A percentile compares a stretch with the other conserved stretches of the same genome.
Evolutionary conservation across 2,113 vertebrate species (phyloP).

Genomic region (Chloropsis cyanopogon): DNA sequence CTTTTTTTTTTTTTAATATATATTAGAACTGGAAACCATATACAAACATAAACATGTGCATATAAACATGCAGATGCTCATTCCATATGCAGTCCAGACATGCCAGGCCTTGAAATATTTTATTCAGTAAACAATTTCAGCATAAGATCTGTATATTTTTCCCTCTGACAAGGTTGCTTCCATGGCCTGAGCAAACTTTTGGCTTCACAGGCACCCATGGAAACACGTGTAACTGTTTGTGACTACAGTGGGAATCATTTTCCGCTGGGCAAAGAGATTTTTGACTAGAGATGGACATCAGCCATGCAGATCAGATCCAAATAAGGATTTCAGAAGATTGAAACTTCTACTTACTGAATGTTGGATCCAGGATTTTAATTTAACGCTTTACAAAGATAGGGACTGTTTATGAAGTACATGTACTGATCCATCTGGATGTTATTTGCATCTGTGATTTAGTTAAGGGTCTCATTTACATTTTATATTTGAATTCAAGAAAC

Average conservation of each 20-base stretch:
- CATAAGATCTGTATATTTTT: constrained; percentile 30
- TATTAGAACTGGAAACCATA: not conserved
- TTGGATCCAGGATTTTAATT: constrained; percentile 38
- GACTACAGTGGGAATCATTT: constrained; percentile 51
- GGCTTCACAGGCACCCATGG: constrained; percentile 23
- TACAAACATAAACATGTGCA: not conserved
- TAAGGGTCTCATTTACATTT: constrained; percentile 51
- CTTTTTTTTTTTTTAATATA: not conserved
- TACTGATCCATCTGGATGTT: constrained; percentile 54
- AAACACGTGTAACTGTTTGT: constrained; percentile 15
- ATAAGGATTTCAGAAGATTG: not conserved
- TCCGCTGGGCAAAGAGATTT: constrained; percentile 40
- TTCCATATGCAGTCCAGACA: constrained; percentile 46
- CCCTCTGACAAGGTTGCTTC: constrained; percentile 15
- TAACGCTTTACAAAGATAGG: constrained; percentile 20
- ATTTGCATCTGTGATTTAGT: constrained; percentile 50
- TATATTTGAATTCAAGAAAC: constrained; percentile 33
- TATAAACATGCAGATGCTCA: not conserved
- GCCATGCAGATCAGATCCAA: constrained; percentile 6
- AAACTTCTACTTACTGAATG: not conserved
- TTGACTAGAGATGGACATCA: constrained; percentile 26
- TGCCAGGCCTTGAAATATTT: constrained; percentile 14
- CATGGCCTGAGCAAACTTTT: not conserved
- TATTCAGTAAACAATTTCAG: constrained; percentile 25
- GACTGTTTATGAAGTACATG: constrained; percentile 24